Evolutionary conservation across 2,113 vertebrate genomes (phyloP), one percentile per base, ranked within the genome.

Genomic region (Macroglossus sobrinus): DNA sequence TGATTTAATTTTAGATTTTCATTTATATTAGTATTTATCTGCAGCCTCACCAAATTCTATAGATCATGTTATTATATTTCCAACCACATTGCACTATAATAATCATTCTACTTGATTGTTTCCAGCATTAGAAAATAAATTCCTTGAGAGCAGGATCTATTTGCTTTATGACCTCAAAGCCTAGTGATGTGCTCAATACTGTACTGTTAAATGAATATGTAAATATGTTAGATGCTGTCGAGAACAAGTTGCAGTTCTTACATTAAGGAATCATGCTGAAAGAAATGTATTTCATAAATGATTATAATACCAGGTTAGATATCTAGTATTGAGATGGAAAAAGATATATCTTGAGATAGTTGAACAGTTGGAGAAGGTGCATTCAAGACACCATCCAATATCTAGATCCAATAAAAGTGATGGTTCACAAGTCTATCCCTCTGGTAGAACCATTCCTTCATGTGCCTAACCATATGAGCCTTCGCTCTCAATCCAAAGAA

Each of bases 131-230:
- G 40, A 92, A 87, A 90, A 84, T 84, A 92, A 88, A 90, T 76
- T 95, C 1, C 38, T 69, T 71, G 21, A 84, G 5, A 45, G 18
- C 7, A 87, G 50, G 3, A n/a, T 91, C 59, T 92, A 53, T 35
- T 96, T 86, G 15, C n/a, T 84, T 57, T 95, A 75, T 94, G 66
- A 69, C 63, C 7, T 75, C 16, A 66, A 21, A 95, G 75, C 24
- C 43, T 66, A 30, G 43, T 59, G 30, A 7, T 15, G 11, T 87
- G 33, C 40, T 87, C 7, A 50, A 50, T 88, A 81, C 63, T 50
- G 78, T 87, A 40, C 55, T 74, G 40, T 81, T 66, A 84, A 84
- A 76, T 88, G 21, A 95, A 50, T 43, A 24, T 89, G 59, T 61
- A 45, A 72, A 38, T 84, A 74, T 33, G 10, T 78, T 81, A 76